These are phyloP conservation scores for Melanostigma gelatinosum DNA, from an alignment of 2,113 vertebrate genomes.

Conservation along the genomic window DNA sequence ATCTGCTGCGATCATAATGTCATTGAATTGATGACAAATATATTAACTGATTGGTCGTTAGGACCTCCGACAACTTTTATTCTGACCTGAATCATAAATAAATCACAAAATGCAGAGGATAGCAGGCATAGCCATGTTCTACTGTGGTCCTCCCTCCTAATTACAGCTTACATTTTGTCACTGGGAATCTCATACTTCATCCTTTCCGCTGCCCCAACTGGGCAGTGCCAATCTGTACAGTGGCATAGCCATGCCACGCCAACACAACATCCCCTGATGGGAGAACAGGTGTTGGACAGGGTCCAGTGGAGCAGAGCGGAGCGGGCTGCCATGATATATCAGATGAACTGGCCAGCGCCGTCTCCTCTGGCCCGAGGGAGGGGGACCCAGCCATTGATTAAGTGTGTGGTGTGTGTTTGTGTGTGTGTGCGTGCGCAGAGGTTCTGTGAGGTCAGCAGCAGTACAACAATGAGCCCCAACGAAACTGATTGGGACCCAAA, in stretches of 20 bases:
- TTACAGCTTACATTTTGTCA: slow-evolving; percentile 67
- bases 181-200: slow-evolving; percentile 72
- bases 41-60: background rate
- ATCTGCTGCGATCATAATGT: slow-evolving; percentile 13
- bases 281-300: slow-evolving; percentile 82
- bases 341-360: slow-evolving; percentile 68
- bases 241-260: slow-evolving; percentile 84
- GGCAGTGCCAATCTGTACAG: slow-evolving; percentile 77
- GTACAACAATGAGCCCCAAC: slow-evolving; percentile 55
- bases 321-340: slow-evolving; percentile 74
- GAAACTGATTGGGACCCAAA: slow-evolving; percentile 61
- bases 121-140: slow-evolving; percentile 29
- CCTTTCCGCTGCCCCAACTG: slow-evolving; percentile 64
- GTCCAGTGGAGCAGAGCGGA: slow-evolving; percentile 79
- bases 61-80: background rate
- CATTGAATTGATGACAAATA: slow-evolving; percentile 8
- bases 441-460: slow-evolving; percentile 49
- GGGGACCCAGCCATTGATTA: slow-evolving; percentile 84
- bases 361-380: slow-evolving; percentile 76
- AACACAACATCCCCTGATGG: slow-evolving; percentile 81
- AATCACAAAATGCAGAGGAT: slow-evolving; percentile 18
- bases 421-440: slow-evolving; percentile 11
- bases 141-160: slow-evolving; percentile 54
- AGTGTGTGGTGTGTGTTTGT: slow-evolving; percentile 39
- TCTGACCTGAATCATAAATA: background rate